These are phyloP conservation scores for Parotocinclus haroldoi DNA, from an alignment of 2,797 vertebrate species.

Conservation along the genomic window DNA sequence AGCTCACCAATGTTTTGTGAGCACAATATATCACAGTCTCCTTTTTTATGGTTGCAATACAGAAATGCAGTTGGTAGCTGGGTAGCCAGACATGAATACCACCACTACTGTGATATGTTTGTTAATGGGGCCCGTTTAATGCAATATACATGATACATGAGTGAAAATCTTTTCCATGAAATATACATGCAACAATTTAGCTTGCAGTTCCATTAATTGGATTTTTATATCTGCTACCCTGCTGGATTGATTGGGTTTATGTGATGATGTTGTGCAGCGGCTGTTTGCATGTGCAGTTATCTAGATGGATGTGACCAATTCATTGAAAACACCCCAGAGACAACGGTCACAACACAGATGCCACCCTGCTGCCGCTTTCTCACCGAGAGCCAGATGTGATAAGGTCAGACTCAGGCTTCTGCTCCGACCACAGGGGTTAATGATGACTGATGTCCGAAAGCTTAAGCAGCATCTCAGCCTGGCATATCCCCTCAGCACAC, in stretches of 20 bases:
- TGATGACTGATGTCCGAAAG: constrained; percentile 78
- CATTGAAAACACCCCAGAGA: constrained; percentile 69
- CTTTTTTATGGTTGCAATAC: no score
- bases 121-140: constrained; percentile 20
- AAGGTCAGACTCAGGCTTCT: constrained; percentile 64
- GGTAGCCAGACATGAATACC: constrained; percentile 1
- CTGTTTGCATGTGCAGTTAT: constrained; percentile 61
- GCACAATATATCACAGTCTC: no score
- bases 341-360: constrained; percentile 64
- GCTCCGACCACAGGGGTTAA: constrained; percentile 70
- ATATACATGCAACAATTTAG: constrained; percentile 30
- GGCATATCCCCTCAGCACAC: constrained; percentile 55
- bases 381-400: constrained; percentile 75
- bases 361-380: constrained; percentile 68
- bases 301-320: constrained; percentile 71
- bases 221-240: constrained; percentile 9
- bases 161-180: constrained; percentile 13
- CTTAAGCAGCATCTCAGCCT: constrained; percentile 57
- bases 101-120: background rate
- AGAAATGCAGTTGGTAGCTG: background rate
- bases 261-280: constrained; percentile 39
- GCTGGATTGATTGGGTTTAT: constrained; percentile 27
- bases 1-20: no score
- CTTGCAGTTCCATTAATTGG: constrained; percentile 18
- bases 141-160: constrained; percentile 20